Base-by-base conservation (phyloP, 2,797 vertebrate genomes). In the Benthosema pterotum region DNA sequence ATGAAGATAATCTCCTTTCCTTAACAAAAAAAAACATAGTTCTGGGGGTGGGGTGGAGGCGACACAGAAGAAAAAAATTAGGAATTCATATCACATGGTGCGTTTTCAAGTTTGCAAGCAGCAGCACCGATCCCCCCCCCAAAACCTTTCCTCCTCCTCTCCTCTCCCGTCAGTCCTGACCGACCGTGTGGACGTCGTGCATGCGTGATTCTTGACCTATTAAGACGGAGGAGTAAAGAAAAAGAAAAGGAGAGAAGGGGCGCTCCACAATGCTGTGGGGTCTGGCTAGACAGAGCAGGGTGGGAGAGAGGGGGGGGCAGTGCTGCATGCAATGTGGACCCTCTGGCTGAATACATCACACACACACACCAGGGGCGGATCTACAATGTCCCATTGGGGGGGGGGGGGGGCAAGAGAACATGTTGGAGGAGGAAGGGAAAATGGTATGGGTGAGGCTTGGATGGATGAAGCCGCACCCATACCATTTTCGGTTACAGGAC, bases 41-140 rank as follows among this genome's bases (percentile, higher is more conserved):
- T 91, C 88, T 87, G 86, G 90, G 87, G 69, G 74, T 11, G 58
- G 60, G 65, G 59, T 63, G 65, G 22, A 25, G 61, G 54, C 62
- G 69, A 60, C 54, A 61, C n/a, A n/a, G n/a, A n/a, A n/a, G n/a
- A 83, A 90, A 74, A 32, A 88, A 89, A 93, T 91, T 90, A 93
- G 88, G 91, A 93, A 95, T 96, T 94, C 94, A 91, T 94, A 94
- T 95, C 94, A 96, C 94, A 95, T 94, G 93, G 80, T 90, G 87
- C 72, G 90, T 89, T 93, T 91, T 69, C 90, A 90, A 92, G 89
- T 90, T 89, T 2, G 25, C 25, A n/a, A n/a, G n/a, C n/a, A n/a
- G 86, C 85, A 91, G 91, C 89, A 91, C 92, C 91, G 38, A 55
- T 14, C 28, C 1, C 7, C 2, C 58, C 49, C 45, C 28, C 49